phyloP scores from a whole-genome alignment of 1,140 invertebrate species.

The Caenorhabditis tropicalis region DNA sequence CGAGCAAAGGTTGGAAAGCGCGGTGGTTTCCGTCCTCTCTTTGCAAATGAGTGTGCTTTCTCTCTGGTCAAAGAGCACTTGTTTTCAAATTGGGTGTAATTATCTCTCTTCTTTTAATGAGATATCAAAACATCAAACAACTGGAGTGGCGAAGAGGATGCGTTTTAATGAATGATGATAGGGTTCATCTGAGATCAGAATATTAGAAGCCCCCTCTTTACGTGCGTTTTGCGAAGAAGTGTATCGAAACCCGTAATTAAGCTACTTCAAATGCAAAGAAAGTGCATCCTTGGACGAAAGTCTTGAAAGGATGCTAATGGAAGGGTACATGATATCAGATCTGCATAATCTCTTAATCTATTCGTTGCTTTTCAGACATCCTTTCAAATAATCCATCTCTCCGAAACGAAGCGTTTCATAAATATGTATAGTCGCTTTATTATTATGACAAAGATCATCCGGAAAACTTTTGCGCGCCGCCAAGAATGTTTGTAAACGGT shows the following conservation, averaged over 20 bases:
- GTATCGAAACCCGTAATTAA: background rate
- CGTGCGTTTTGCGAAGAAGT: background rate
- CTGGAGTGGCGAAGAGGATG: background rate
- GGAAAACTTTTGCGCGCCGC: background rate
- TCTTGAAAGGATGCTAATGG: too few species aligned
- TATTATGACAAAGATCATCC: constrained; percentile 25
- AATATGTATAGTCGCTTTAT: background rate
- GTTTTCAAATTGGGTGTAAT: background rate
- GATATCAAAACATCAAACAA: background rate
- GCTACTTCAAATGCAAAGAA: too few species aligned
- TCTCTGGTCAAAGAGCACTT: background rate
- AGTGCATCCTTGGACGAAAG: too few species aligned
- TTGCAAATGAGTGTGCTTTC: constrained; percentile 5
- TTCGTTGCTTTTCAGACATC: background rate
- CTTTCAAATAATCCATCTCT: background rate
- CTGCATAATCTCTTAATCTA: too few species aligned
- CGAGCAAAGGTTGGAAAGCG: constrained; percentile 26
- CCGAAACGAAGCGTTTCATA: background rate
- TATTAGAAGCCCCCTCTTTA: background rate
- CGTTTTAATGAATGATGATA: background rate
- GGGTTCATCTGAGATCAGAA: background rate
- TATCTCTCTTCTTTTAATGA: background rate
- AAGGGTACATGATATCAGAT: too few species aligned
- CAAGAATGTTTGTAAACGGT: background rate
- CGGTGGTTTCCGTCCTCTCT: background rate